Percentiles rank a stretch among this genome's conserved stretches.
Evolutionary conservation across 1,140 invertebrate genomes (phyloP).

Genomic region (Gonioctena quinquepunctata): DNA sequence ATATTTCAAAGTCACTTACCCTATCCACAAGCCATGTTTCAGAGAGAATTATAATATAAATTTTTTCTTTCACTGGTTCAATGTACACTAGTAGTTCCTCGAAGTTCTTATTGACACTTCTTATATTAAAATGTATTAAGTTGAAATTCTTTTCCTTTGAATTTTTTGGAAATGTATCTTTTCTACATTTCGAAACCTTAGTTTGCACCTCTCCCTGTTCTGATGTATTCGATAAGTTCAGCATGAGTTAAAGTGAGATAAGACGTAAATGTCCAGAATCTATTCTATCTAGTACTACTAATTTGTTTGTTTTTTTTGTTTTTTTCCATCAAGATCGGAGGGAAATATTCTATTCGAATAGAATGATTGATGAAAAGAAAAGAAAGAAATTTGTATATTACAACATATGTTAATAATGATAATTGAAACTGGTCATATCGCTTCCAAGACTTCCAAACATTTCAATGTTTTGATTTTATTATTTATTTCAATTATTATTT

Average conservation of each 20-base stretch:
- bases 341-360: too few species aligned
- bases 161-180: not conserved
- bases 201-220: not conserved
- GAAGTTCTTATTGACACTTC: too few species aligned
- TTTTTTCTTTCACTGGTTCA: conserved; percentile 4
- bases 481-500: not conserved
- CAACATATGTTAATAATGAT: not conserved
- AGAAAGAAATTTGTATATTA: not conserved
- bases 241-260: not conserved
- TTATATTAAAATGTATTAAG: not conserved
- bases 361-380: not conserved
- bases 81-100: too few species aligned
- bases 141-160: too few species aligned
- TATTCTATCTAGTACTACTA: not conserved
- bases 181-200: not conserved
- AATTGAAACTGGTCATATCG: not conserved
- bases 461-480: not conserved
- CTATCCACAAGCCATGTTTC: too few species aligned
- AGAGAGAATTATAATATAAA: not conserved
- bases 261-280: not conserved
- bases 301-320: too few species aligned
- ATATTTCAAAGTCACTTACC: too few species aligned
- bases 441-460: not conserved
- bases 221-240: conserved; percentile 2
- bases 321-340: too few species aligned